Percentiles rank a stretch among this genome's conserved stretches.
Evolutionary conservation across 1,140 invertebrate genomes (phyloP).

Genomic region (Psilanteris sp.): DNA sequence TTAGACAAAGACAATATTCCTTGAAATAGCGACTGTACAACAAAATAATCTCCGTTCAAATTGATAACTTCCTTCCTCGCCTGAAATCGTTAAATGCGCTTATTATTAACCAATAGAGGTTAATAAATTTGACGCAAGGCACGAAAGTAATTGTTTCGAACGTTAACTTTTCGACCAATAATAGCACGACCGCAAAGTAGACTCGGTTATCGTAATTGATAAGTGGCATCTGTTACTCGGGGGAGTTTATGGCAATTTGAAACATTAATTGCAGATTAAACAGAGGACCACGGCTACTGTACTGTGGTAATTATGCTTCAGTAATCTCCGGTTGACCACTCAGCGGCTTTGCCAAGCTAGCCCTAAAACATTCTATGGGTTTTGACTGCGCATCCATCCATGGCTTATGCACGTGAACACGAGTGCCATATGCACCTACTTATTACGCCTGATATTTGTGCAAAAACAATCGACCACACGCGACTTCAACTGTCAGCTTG

Average conservation of each 20-base stretch:
- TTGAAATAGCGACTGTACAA: neutral
- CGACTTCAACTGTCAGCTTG: conserved; percentile 42
- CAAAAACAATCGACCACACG: conserved; percentile 49
- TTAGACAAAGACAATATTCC: neutral
- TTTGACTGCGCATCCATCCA: conserved; percentile 66
- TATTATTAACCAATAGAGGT: conserved; percentile 33
- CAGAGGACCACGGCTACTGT: conserved; percentile 69
- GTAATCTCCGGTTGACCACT: conserved; percentile 77
- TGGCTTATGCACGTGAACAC: conserved; percentile 64
- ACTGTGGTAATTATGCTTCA: conserved; percentile 73
- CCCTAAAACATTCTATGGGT: conserved; percentile 70
- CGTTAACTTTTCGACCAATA: conserved; percentile 49
- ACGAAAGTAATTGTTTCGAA: conserved; percentile 50
- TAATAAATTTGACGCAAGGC: conserved; percentile 41
- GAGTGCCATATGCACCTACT: conserved; percentile 58
- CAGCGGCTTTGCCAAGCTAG: conserved; percentile 63
- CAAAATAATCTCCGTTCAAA: conserved; percentile 17
- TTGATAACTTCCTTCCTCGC: conserved; percentile 22
- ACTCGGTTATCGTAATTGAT: conserved; percentile 69
- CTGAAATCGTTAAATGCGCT: conserved; percentile 2
- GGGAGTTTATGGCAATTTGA: conserved; percentile 76
- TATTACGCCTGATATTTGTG: conserved; percentile 39
- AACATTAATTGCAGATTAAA: conserved; percentile 79
- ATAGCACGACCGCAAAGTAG: conserved; percentile 49
- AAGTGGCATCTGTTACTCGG: conserved; percentile 75